Evolutionary conservation across 2,113 vertebrate species (phyloP).

Genomic region (Embiotoca jacksoni): DNA sequence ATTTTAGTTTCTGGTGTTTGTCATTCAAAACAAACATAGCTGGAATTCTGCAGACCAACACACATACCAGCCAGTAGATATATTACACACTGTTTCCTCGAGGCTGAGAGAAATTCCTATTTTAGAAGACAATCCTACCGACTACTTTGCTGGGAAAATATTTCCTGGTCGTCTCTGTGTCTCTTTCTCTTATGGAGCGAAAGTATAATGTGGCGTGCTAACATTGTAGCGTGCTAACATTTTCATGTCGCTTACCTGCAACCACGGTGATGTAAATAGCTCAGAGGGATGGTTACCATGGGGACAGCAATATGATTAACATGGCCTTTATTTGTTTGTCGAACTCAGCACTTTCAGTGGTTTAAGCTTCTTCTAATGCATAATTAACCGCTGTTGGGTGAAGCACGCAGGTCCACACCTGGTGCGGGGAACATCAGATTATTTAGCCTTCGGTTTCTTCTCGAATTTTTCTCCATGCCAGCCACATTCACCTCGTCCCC

Average conservation of each 20-base stretch:
- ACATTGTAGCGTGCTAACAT: slow-evolving; percentile 29
- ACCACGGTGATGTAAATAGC: slow-evolving; percentile 50
- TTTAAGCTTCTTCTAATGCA: slow-evolving; percentile 53
- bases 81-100: slow-evolving; percentile 41
- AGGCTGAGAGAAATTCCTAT: slow-evolving; percentile 64
- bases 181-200: slow-evolving; percentile 8
- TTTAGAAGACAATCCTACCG: slow-evolving; percentile 61
- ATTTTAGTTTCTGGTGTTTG: slow-evolving; percentile 59
- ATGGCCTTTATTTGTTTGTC: slow-evolving; percentile 66
- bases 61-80: slow-evolving; percentile 46
- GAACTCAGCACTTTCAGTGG: slow-evolving; percentile 59
- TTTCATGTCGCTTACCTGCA: slow-evolving; percentile 65
- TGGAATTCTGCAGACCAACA: slow-evolving; percentile 52
- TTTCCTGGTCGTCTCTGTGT: slow-evolving; percentile 9
- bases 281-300: slow-evolving; percentile 63
- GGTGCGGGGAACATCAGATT: slow-evolving; percentile 39
- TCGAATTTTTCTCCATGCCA: slow-evolving; percentile 7
- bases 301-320: slow-evolving; percentile 71
- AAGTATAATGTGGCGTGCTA: slow-evolving; percentile 7
- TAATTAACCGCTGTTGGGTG: slow-evolving; percentile 48
- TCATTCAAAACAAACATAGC: slow-evolving; percentile 70
- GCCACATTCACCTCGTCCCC: slow-evolving; percentile 20
- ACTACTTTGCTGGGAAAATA: slow-evolving; percentile 38
- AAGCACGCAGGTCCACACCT: slow-evolving; percentile 43
- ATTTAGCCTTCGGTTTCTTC: slow-evolving; percentile 22